Evolutionary conservation across 1,140 invertebrate species (phyloP).

Genomic region (Dinoponera quadriceps): DNA sequence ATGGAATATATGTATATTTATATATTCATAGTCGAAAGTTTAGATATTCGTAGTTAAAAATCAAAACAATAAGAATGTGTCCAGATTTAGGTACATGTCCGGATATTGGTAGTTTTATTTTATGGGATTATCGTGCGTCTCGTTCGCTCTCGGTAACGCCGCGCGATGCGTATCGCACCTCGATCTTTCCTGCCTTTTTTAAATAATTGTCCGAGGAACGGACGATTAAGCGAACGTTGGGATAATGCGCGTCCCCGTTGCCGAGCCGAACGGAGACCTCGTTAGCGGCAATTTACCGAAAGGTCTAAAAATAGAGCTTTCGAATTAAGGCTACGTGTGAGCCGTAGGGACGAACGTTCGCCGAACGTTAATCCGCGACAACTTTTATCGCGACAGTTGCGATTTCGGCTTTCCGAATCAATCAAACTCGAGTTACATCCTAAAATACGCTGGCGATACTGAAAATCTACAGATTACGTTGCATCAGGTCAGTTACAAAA

Average conservation of each 20-base stretch:
- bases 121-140: too few species aligned
- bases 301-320: slow-evolving; percentile 78
- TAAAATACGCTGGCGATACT: background rate
- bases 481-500: too few species aligned
- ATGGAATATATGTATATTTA: too few species aligned
- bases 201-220: background rate
- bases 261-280: slow-evolving; percentile 49
- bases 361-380: slow-evolving; percentile 30
- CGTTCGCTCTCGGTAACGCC: too few species aligned
- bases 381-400: background rate
- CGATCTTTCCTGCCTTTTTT: background rate
- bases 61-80: too few species aligned
- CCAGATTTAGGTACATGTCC: too few species aligned
- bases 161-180: background rate
- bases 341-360: slow-evolving; percentile 54
- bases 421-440: background rate
- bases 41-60: too few species aligned
- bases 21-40: too few species aligned
- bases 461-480: too few species aligned
- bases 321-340: slow-evolving; percentile 68
- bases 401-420: background rate
- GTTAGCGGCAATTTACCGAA: slow-evolving; percentile 78
- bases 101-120: too few species aligned
- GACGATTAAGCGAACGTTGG: background rate
- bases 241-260: slow-evolving; percentile 50